A percentile compares a stretch with the other conserved stretches of the same genome.
Conservation (phyloP, 2,113 vertebrate genomes). For the Callipepla squamata region DNA sequence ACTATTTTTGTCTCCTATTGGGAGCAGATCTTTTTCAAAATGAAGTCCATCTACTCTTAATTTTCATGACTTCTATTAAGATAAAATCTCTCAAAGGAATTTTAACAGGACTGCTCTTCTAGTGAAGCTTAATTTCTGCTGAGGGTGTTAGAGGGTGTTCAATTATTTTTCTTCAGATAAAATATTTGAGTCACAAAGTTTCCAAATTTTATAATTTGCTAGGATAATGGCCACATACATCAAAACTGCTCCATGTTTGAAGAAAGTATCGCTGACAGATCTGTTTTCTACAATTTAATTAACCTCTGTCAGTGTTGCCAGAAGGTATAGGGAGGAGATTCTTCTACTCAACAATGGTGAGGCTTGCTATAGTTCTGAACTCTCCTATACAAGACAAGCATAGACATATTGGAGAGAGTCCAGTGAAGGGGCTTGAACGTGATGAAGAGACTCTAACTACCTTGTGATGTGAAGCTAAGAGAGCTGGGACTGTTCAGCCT, state of each 20-base stretch:
- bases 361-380: background rate
- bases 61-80: background rate
- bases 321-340: background rate
- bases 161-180: background rate
- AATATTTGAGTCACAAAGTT: background rate
- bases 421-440: background rate
- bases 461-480: background rate
- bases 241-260: background rate
- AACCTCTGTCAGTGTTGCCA: background rate
- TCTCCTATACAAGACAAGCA: background rate
- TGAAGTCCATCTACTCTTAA: background rate
- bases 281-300: background rate
- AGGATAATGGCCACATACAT: background rate
- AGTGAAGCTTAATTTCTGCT: background rate
- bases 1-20: background rate
- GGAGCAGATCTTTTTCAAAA: background rate
- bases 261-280: background rate
- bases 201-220: background rate
- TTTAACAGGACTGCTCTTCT: background rate
- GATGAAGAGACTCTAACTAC: background rate
- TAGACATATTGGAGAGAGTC: background rate
- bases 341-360: background rate
- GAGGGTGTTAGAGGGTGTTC: background rate
- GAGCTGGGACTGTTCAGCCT: background rate
- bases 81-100: background rate